phyloP scores from a whole-genome alignment of 2,888 invertebrate species.

The Rutpela maculata region DNA sequence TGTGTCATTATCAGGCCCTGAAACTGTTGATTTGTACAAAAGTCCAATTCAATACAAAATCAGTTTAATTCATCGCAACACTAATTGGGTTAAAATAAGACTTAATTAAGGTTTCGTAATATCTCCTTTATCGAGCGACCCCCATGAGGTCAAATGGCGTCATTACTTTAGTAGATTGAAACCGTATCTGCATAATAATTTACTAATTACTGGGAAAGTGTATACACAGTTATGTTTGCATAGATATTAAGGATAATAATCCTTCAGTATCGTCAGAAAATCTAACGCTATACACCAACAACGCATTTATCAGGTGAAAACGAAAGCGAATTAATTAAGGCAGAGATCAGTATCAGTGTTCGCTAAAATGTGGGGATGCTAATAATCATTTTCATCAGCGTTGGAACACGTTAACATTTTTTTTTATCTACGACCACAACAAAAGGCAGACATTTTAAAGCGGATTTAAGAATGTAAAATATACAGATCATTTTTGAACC shows the following conservation, averaged over 20 bases:
- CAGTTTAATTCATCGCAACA: not conserved
- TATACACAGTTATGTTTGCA: not conserved
- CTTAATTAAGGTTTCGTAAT: not conserved
- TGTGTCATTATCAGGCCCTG: too few relatives aligned
- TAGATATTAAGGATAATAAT: not conserved
- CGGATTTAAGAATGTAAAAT: too few relatives aligned
- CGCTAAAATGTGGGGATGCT: not conserved
- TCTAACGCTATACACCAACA: not conserved
- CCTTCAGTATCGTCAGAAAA: not conserved
- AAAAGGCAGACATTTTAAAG: too few relatives aligned
- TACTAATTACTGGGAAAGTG: conserved; percentile 7
- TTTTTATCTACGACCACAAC: too few relatives aligned
- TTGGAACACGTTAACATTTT: too few relatives aligned
- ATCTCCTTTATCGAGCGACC: not conserved
- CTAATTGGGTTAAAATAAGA: not conserved
- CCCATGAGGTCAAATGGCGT: not conserved
- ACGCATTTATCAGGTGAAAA: not conserved
- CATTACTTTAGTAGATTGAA: not conserved
- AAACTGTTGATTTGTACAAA: too few relatives aligned
- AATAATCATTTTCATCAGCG: too few relatives aligned
- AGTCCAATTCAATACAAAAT: too few relatives aligned
- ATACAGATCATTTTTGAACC: too few relatives aligned
- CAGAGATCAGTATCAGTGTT: not conserved
- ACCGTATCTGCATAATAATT: conserved; percentile 7
- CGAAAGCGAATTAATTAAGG: not conserved